A percentile compares a stretch with the other conserved stretches of the same genome.
phyloP scores from a whole-genome alignment of 2,113 vertebrate species.

The Orientallactaga bullata region DNA sequence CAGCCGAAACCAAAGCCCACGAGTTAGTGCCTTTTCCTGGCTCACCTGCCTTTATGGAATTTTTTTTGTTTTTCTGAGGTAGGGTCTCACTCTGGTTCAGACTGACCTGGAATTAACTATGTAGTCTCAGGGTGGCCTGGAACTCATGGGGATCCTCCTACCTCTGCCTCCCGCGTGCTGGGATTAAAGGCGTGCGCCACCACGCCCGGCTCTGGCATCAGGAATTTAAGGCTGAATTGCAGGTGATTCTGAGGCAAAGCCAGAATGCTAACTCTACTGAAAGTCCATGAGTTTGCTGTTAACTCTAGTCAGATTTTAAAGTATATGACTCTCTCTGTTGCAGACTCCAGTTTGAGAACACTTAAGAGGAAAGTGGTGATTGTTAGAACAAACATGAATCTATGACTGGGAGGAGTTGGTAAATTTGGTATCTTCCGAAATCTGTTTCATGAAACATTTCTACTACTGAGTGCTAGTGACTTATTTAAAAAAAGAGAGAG shows the following conservation, averaged over 20 bases:
- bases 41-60: background rate
- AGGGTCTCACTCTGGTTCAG: too few relatives aligned
- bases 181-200: too few relatives aligned
- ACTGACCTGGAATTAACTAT: too few relatives aligned
- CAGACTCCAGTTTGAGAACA: background rate
- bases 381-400: background rate
- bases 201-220: too few relatives aligned
- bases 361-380: background rate
- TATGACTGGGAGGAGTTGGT: background rate
- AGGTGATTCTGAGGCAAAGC: background rate
- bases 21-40: background rate
- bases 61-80: too few relatives aligned
- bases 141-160: too few relatives aligned
- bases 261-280: background rate
- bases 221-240: background rate
- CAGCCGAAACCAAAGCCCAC: background rate
- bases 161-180: too few relatives aligned
- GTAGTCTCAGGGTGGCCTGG: too few relatives aligned
- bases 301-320: constrained; percentile 2
- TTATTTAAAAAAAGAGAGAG: background rate
- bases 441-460: background rate
- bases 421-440: constrained; percentile 37
- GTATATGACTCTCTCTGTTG: background rate
- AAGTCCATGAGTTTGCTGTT: constrained; percentile 5
- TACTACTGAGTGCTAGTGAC: background rate